These are phyloP conservation scores for Deroplatys truncata DNA, from an alignment of 2,888 invertebrate species.

Conservation along the genomic window DNA sequence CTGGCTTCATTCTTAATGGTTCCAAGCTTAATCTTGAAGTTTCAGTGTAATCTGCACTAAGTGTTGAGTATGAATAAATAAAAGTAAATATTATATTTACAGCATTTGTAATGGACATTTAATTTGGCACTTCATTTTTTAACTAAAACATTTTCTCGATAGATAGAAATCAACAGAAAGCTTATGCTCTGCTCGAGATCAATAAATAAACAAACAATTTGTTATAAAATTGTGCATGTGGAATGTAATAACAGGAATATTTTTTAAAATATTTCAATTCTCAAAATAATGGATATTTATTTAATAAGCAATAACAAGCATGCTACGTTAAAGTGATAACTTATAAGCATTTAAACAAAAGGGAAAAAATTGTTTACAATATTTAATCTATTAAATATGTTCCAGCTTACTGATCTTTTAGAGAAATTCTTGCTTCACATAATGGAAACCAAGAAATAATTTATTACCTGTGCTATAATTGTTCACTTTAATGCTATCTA, in stretches of 20 bases:
- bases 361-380: neutral
- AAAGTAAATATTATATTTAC: neutral
- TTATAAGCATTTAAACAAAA: neutral
- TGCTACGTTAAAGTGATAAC: neutral
- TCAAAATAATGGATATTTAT: neutral
- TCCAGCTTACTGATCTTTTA: neutral
- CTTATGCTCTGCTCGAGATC: neutral
- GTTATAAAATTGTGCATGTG: neutral
- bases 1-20: neutral
- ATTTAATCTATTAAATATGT: neutral
- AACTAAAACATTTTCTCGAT: neutral
- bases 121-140: neutral
- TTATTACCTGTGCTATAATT: neutral
- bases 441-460: too few species aligned
- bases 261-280: neutral
- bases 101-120: neutral
- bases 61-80: neutral
- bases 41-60: neutral
- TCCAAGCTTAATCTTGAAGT: neutral
- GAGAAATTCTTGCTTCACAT: neutral
- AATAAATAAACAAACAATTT: neutral
- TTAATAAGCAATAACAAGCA: neutral
- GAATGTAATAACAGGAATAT: neutral
- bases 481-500: neutral
- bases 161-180: too few species aligned